A percentile compares a stretch with the other conserved stretches of the same genome.
Evolutionary conservation across 64 coral and sea anemone genomes (phyloP).

Genomic region (Orbicella faveolata): DNA sequence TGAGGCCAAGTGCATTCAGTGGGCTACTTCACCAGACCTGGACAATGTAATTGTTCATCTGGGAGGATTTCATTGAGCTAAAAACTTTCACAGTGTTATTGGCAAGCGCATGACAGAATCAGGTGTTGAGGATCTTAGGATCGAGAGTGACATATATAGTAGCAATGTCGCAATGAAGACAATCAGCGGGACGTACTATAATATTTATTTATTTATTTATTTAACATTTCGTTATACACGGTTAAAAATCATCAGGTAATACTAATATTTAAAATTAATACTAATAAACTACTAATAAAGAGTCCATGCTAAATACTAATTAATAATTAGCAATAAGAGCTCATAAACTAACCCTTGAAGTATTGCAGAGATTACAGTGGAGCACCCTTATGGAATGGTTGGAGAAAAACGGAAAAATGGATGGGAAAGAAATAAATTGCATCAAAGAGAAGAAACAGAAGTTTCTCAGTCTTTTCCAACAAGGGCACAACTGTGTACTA

Average conservation of each 20-base stretch:
- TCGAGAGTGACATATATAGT: conserved; percentile 30
- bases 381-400: conserved; percentile 34
- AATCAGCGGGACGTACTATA: conserved; percentile 36
- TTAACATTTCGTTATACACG: no score
- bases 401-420: no score
- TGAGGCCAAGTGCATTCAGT: no score
- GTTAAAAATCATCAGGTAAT: no score
- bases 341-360: conserved; percentile 2
- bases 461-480: no score
- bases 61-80: conserved; percentile 38
- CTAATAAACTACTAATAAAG: no score
- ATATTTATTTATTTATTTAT: neutral
- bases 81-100: conserved; percentile 34
- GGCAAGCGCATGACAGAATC: conserved; percentile 33
- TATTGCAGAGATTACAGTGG: conserved; percentile 34
- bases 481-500: no score
- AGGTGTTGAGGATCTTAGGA: conserved; percentile 49
- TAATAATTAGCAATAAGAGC: neutral
- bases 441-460: no score
- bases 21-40: no score
- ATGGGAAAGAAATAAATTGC: no score
- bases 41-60: conserved; percentile 22
- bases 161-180: conserved; percentile 30
- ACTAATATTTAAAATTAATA: no score
- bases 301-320: no score